These are phyloP conservation scores for Thinocorus orbignyianus DNA, from an alignment of 2,113 vertebrate species.

Conservation along the genomic window DNA sequence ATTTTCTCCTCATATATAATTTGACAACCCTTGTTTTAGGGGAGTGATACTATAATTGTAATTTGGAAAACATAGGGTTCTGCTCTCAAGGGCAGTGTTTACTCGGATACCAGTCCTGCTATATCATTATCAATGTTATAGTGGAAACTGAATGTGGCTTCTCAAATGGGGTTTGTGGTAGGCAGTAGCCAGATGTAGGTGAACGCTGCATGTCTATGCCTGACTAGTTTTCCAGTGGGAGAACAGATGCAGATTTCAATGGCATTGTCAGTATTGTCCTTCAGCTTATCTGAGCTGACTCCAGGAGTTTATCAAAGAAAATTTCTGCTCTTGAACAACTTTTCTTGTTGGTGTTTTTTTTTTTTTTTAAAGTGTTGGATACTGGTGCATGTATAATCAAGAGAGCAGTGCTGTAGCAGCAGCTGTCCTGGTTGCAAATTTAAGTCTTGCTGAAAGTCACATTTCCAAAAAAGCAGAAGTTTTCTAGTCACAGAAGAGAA, in stretches of 20 bases:
- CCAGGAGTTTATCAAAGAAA: constrained; percentile 2
- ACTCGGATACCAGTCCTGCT: not conserved
- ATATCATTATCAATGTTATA: not conserved
- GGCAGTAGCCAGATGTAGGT: constrained; percentile 28
- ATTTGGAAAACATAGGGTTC: constrained; percentile 54
- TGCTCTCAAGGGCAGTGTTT: not conserved
- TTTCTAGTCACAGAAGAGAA: not conserved
- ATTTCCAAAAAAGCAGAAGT: not conserved
- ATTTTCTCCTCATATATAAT: constrained; percentile 39
- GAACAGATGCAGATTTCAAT: constrained; percentile 49
- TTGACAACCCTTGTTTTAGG: constrained; percentile 55
- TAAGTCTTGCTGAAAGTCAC: not conserved
- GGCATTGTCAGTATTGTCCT: constrained; percentile 18
- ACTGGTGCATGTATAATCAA: not conserved
- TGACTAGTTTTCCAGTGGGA: constrained; percentile 39
- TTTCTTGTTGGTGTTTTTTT: no score
- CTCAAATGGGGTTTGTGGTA: not conserved
- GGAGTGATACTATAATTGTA: not conserved
- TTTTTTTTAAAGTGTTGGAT: no score
- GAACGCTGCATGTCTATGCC: constrained; percentile 11
- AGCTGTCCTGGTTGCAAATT: not conserved
- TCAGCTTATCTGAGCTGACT: constrained; percentile 27
- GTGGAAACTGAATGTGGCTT: constrained; percentile 9
- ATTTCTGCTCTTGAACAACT: not conserved
- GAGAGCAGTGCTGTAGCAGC: not conserved